Evolutionary conservation across 2,888 invertebrate species (phyloP), one percentile per base, ranked within the genome.

Genomic region (Acanthosepion esculentum): DNA sequence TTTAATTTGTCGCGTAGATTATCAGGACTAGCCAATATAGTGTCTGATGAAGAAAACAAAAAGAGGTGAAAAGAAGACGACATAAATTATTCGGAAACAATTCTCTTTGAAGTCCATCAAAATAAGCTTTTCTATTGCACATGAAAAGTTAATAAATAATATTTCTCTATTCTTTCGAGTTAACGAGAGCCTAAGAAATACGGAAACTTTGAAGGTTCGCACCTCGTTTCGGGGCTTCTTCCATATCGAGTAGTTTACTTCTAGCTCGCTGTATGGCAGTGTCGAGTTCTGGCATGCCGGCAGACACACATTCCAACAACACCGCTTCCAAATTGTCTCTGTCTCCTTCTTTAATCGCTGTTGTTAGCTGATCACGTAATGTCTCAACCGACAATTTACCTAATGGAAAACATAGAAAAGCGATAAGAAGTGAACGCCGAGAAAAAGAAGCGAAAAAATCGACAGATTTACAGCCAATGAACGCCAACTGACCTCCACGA

Each of bases 401-500:
- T 92, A 92, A 50, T 48, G 92, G 41, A 41, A 41, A 41, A 41
- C 41, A 41, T 48, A 92, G 29, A 78, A 78, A 78, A n/a, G n/a
- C 20, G 23, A 20, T 23, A 3, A 23, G 20, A 59, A 23, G 59
- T 26, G 20, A 20, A 23, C 20, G 59, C 6, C 20, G 23, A 59
- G 20, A 15, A 18, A 18, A 15, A 6, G 23, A 23, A 23, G 3
- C 6, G 7, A 23, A 59, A 4, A 23, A 59, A 23, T 7, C 0
- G 20, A 20, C 20, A 78, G n/a, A 78, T 33, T 33, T 78, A 10
- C 78, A 78, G 33, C 78, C 78, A 78, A 78, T 78, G 15, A 10
- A 78, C 3, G 33, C n/a, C 78, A 78, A 78, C 92, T 92, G 23
- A 92, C 92, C 92, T 92, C 92, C 92, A 48, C 92, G 92, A 92